Evolutionary conservation across 2,888 invertebrate species (phyloP).

Genomic region (Diarsia brunnea): DNA sequence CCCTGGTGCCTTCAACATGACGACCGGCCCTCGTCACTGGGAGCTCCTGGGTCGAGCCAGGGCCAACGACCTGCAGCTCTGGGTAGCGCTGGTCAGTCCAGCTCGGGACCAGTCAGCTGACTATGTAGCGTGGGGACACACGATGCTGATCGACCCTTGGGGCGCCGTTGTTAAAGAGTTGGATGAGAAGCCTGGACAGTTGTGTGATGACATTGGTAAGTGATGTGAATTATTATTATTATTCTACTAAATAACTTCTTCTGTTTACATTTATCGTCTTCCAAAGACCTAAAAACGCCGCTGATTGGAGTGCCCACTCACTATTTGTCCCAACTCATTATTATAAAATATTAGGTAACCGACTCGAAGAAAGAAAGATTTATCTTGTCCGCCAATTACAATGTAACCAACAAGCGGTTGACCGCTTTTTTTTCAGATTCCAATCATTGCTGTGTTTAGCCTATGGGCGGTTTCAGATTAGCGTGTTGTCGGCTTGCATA

Average conservation of each 20-base stretch:
- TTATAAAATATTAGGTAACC: background rate
- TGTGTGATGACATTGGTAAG: constrained; percentile 94
- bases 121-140: constrained; percentile 97
- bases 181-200: constrained; percentile 92
- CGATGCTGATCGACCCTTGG: constrained; percentile 96
- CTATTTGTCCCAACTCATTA: background rate
- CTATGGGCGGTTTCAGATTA: background rate
- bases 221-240: constrained; percentile 3
- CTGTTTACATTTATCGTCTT: background rate
- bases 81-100: constrained; percentile 95
- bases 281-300: background rate
- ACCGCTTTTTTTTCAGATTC: background rate
- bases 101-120: constrained; percentile 93
- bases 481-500: background rate
- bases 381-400: background rate
- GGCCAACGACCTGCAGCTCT: constrained; percentile 97
- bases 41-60: constrained; percentile 95
- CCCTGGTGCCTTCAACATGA: constrained; percentile 99
- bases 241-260: background rate
- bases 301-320: background rate
- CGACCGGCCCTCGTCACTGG: constrained; percentile 98
- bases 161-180: constrained; percentile 93
- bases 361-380: background rate
- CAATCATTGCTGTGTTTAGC: background rate
- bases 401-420: background rate